These are phyloP conservation scores for Microcebus murinus DNA, from an alignment of 2,113 vertebrate species.

Conservation along the genomic window DNA sequence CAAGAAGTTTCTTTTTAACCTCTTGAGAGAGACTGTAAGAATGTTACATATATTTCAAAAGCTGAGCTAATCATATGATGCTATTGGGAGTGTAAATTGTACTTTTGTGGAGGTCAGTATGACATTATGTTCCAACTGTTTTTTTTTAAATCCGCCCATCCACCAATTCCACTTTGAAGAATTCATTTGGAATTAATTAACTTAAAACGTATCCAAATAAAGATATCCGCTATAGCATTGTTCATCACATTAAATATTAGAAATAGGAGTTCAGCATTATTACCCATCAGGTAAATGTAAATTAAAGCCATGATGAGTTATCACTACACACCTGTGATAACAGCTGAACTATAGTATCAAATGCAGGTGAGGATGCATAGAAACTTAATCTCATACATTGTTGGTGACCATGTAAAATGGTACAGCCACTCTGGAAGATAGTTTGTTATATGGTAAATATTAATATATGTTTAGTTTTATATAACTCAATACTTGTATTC, in stretches of 20 bases:
- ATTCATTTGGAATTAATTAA: constrained; percentile 1
- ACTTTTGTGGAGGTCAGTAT: background rate
- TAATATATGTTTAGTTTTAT: too few species aligned
- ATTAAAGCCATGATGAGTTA: background rate
- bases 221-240: background rate
- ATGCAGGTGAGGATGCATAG: background rate
- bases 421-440: background rate
- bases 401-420: background rate
- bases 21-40: background rate
- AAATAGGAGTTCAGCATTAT: background rate
- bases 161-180: background rate
- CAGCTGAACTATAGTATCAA: background rate
- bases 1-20: background rate
- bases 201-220: constrained; percentile 6
- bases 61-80: background rate
- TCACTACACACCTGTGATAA: background rate
- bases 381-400: background rate
- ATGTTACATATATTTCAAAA: background rate
- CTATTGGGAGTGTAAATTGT: background rate
- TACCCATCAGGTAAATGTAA: constrained; percentile 1
- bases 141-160: background rate
- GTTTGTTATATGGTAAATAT: background rate
- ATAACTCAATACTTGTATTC: background rate
- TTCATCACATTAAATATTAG: background rate
- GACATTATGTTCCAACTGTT: background rate